Conservation (phyloP, 1,140 invertebrate species). For the Eriocheir sinensis region DNA sequence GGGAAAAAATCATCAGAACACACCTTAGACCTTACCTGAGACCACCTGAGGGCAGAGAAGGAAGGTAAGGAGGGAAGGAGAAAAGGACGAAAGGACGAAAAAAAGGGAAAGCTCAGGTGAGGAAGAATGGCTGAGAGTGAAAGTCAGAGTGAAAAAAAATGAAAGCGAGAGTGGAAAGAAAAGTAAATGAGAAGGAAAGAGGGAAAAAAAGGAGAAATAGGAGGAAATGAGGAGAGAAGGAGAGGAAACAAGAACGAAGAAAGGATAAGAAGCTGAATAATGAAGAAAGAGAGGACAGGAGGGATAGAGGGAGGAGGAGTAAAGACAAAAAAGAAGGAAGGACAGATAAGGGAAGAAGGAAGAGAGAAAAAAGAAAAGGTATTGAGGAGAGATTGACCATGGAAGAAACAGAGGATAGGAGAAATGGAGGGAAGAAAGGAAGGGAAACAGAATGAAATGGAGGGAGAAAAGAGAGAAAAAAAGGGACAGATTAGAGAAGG, state of each 20-base stretch:
- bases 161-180: not conserved
- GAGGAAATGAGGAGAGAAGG: not conserved
- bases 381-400: no score
- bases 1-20: no score
- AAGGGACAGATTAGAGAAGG: not conserved
- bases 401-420: no score
- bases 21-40: no score
- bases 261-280: not conserved
- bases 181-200: not conserved
- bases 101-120: not conserved
- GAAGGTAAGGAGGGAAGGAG: no score
- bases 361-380: not conserved
- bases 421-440: not conserved
- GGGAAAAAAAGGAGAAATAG: not conserved
- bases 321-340: not conserved
- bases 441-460: not conserved
- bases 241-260: not conserved
- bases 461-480: no score
- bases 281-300: not conserved
- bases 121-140: not conserved
- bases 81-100: not conserved
- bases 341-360: not conserved
- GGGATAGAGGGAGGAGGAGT: not conserved
- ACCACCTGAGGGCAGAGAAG: no score
- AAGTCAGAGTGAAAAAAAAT: not conserved